phyloP scores from a whole-genome alignment of 1,140 invertebrate species.

The Bactericera cockerelli region DNA sequence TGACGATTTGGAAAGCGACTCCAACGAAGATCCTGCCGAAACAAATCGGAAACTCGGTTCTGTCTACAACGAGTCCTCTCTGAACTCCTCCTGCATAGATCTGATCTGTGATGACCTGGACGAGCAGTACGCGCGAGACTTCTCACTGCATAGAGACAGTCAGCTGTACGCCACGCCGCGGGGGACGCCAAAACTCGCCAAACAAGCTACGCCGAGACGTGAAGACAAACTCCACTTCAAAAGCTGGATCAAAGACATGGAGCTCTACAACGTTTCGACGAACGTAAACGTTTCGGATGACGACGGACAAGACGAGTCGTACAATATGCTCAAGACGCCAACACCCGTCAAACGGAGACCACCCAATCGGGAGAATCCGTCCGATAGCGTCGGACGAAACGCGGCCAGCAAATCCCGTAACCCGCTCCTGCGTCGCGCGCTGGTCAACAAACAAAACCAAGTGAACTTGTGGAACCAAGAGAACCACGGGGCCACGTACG shows the following conservation, averaged over 20 bases:
- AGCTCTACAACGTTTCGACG: constrained; percentile 1
- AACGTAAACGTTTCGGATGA: constrained; percentile 1
- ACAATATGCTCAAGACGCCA: not conserved
- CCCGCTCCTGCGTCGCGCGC: no score
- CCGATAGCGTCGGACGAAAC: no score
- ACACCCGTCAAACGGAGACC: not conserved
- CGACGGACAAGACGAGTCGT: not conserved
- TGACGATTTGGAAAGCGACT: not conserved
- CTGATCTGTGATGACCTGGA: not conserved
- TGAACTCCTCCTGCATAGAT: not conserved
- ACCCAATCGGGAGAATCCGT: no score
- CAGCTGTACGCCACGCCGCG: no score
- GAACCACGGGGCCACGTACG: no score
- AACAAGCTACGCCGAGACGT: not conserved
- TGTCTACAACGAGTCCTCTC: not conserved
- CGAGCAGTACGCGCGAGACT: no score
- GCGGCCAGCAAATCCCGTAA: no score
- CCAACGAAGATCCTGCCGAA: not conserved
- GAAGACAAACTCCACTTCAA: not conserved
- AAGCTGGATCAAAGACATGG: not conserved
- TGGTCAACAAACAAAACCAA: no score
- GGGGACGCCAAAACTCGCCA: no score
- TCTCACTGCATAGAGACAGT: no score
- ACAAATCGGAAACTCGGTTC: not conserved
- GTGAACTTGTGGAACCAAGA: no score